Evolutionary conservation across 2,113 vertebrate species (phyloP), one percentile per base, ranked within the genome.

Genomic region (Eretmochelys imbricata): DNA sequence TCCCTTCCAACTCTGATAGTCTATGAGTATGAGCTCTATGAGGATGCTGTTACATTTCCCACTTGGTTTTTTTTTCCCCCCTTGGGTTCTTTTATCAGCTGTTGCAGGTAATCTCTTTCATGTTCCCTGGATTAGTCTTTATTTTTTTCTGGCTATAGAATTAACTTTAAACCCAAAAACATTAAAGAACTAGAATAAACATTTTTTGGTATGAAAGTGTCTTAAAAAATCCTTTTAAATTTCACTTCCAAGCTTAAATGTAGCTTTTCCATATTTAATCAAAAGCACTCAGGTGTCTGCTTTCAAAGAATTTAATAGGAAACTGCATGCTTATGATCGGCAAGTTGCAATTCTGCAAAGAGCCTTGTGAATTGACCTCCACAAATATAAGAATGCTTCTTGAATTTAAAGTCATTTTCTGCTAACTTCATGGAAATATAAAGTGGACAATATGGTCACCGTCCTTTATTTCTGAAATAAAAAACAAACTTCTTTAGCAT

Each of bases 181-280:
- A 86, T 83, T 48, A 89, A 93, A 96, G 80, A 25, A 38, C 4
- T 38, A 31, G 48, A 92, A 93, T 75, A 20, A 91, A 89, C 82
- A 89, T 27, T 95, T 10, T 94, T 88, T 85, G 0, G 38, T 65
- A 54, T 54, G 59, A 91, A 89, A 95, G 55, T 29, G 10, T 86
- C 75, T 87, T 81, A 78, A 90, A 91, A 84, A 89, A 86, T 89
- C 49, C 69, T 93, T 96, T 95, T 80, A 94, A 84, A 93, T 93
- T 86, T 84, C 78, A 81, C 1, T 85, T 88, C 87, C n/a, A 87
- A 87, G 89, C 91, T 93, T 79, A 90, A 72, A 90, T 89, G 85
- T 51, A 86, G 82, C 93, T 97, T 95, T 95, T 97, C 97, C 93
- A 87, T 90, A 93, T 94, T 95, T 96, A 93, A 97, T 97, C 94